Evolutionary conservation across 1,140 invertebrate species (phyloP), one percentile per base, ranked within the genome.

Genomic region (Orius laevigatus): DNA sequence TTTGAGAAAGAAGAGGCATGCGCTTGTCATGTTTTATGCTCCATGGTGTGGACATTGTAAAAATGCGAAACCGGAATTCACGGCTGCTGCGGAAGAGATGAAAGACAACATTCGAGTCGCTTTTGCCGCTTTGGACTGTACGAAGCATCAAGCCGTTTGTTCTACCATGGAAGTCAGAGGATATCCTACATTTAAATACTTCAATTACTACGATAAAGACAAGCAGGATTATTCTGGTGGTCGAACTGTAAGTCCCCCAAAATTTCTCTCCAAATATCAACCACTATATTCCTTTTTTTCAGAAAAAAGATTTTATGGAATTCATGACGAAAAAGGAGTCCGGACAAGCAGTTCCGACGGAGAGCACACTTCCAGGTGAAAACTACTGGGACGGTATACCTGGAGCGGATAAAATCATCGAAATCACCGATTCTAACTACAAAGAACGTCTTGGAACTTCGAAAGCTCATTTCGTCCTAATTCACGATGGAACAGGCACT

Each of bases 21-120:
- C 77, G 10, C 58, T 92, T 8, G 76, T 90, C 36, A 89, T 92
- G 78, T 91, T 91, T 65, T 92, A 92, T 67, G 85, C 87, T 3
- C 87, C 87, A 33, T 92, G 86, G 87, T 92, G 88, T 66, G 86
- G 86, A 5, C 86, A 91, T 63, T 92, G 88, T 61, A 91, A 90
- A 60, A 78, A 75, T 56, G 78, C 84, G 0, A 91, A 92, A 63
- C 86, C 87, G 11, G 84, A 90, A 63, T 87, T 83, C 59, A 73
- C 70, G 12, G 68, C 69, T 35, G 84, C 86, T 3, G 87, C 88
- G 6, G 76, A 76, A 42, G 62, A 70, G 32, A 76, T 85, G 55
- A 77, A 76, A 32, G 76, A 81, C 52, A 76, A 82, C 60, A 66
- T 75, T 6, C 73, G 81, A 66, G 72, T 86, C 5, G 73, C 76